Base-by-base conservation (phyloP, 2,797 vertebrate genomes). In the Catharus ustulatus region DNA sequence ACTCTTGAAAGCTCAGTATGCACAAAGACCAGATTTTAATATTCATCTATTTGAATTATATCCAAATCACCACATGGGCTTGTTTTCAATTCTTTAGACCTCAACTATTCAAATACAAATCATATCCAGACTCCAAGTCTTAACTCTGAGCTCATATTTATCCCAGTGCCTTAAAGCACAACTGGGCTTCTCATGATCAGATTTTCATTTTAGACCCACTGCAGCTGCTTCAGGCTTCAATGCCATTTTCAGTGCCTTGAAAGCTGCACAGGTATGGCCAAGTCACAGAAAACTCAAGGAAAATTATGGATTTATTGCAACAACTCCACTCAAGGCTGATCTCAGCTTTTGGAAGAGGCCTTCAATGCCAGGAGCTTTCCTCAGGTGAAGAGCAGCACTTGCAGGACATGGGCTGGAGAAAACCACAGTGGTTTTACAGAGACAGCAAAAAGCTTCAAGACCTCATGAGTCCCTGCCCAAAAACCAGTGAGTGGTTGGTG, bases 11-110 rank as follows among this genome's bases (percentile, higher is more conserved):
- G 76, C 92, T 88, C 82, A 40, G 26, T 26, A 22, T 14, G 77
- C 79, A 84, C 78, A 87, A 90, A 95, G 20, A 92, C 43, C 92
- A 96, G 90, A 94, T 91, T 93, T 87, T 58, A 91, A 94, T 92
- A 89, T 72, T 83, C 73, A 87, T 77, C 34, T 62, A 54, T 72
- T 59, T 85, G 94, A 93, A 81, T 87, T 40, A 42, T 34, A 83
- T 59, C 93, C 91, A 90, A 72, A 91, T 72, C 73, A 83, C 64
- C 84, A 72, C 93, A 95, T 83, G 76, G 36, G 81, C 87, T 81
- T 89, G 69, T 66, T 87, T 89, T 58, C 34, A 57, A 83, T 68
- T 63, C 77, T 79, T 95, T 42, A 51, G 59, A 73, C 72, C 89
- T 93, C 68, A 83, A 27, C 54, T 68, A 30, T 0, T 42, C 82